Percentiles rank a stretch among this genome's conserved stretches.
Conservation (phyloP, 92 coral and sea anemone genomes). For the Hydrozoanthus gracilis region DNA sequence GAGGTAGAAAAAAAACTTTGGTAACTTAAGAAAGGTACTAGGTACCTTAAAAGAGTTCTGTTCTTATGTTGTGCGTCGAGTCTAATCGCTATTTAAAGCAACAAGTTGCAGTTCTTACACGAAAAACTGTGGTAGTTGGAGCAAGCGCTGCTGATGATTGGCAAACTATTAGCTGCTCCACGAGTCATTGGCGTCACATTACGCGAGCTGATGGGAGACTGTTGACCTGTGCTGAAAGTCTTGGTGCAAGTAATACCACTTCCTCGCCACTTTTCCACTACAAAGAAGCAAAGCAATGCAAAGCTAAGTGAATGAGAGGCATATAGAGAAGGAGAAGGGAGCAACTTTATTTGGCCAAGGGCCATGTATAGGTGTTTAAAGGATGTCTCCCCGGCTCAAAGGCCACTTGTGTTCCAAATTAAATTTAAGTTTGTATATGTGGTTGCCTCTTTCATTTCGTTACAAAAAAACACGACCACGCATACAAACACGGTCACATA, state of each 20-base stretch:
- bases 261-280: neutral
- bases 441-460: too few relatives aligned
- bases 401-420: neutral
- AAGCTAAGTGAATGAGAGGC: neutral
- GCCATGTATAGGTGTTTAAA: too few relatives aligned
- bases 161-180: neutral
- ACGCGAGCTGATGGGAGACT: neutral
- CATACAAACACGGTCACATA: too few relatives aligned
- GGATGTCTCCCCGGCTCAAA: neutral
- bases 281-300: neutral
- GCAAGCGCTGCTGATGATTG: neutral
- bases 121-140: neutral
- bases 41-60: too few relatives aligned
- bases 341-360: neutral
- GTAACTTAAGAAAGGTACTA: too few relatives aligned
- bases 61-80: too few relatives aligned
- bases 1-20: too few relatives aligned
- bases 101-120: neutral
- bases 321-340: too few relatives aligned
- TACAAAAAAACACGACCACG: too few relatives aligned
- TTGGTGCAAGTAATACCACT: neutral
- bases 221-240: neutral
- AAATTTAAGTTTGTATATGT: too few relatives aligned
- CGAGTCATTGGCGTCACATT: neutral
- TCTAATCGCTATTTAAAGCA: neutral